Conservation (phyloP, 1,140 invertebrate genomes). For the Euborellia annulipes region DNA sequence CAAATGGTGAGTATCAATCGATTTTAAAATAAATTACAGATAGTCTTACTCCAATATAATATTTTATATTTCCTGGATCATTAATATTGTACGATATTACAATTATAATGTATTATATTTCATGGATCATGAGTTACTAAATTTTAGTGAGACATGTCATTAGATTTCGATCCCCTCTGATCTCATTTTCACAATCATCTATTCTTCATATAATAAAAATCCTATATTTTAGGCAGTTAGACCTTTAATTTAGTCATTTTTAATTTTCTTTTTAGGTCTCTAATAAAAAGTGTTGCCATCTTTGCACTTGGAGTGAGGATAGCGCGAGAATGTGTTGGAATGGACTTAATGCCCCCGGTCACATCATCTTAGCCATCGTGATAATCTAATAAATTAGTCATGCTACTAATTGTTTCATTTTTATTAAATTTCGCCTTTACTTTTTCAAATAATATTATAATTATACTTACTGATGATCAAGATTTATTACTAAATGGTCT, state of each 20-base stretch:
- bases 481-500: slow-evolving; percentile 59
- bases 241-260: neutral
- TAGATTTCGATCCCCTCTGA: too few species aligned
- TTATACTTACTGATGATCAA: slow-evolving; percentile 76
- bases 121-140: too few species aligned
- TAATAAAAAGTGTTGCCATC: slow-evolving; percentile 14
- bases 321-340: slow-evolving; percentile 12
- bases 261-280: slow-evolving; percentile 10
- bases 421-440: neutral
- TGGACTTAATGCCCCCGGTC: slow-evolving; percentile 14
- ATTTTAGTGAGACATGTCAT: too few species aligned
- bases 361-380: too few species aligned
- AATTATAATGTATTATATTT: neutral
- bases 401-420: neutral
- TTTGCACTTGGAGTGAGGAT: slow-evolving; percentile 13
- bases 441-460: slow-evolving; percentile 44
- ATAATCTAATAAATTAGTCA: too few species aligned
- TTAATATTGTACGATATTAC: too few species aligned
- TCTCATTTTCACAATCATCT: too few species aligned
- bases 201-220: too few species aligned
- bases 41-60: too few species aligned
- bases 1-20: slow-evolving; percentile 13
- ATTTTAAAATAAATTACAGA: too few species aligned
- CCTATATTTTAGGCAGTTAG: too few species aligned
- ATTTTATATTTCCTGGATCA: too few species aligned